Conservation (phyloP, 2,113 vertebrate species). For the Zosterops hypoxanthus region DNA sequence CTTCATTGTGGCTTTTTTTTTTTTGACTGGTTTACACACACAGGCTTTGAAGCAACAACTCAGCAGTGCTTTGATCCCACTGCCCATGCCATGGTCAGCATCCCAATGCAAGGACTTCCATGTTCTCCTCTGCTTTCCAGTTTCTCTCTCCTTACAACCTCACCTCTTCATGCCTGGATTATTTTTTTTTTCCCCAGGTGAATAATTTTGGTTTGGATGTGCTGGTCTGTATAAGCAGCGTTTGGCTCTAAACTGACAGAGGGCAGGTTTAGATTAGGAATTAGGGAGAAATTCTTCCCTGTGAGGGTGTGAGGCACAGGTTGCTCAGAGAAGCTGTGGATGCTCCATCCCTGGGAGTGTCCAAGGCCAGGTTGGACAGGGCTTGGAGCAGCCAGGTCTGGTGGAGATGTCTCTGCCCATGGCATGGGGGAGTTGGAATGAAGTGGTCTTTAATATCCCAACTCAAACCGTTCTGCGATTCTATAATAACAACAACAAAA, state of each 20-base stretch:
- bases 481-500: too few relatives aligned
- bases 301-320: background rate
- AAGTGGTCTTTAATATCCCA: background rate
- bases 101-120: background rate
- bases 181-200: background rate
- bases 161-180: background rate
- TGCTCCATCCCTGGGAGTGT: background rate
- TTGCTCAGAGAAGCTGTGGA: background rate
- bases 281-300: background rate
- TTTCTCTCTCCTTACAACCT: background rate
- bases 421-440: background rate
- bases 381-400: fast-evolving
- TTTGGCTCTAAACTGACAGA: background rate
- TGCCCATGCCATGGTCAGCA: background rate
- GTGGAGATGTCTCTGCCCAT: background rate
- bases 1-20: conserved; percentile 47
- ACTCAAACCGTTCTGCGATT: background rate
- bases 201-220: background rate
- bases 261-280: background rate
- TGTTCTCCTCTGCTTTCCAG: background rate
- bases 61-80: conserved; percentile 19
- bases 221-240: background rate
- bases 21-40: conserved; percentile 21
- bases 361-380: fast-evolving
- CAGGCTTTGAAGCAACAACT: conserved; percentile 52